phyloP scores from a whole-genome alignment of 2,797 vertebrate genomes.

The Alosa sapidissima region DNA sequence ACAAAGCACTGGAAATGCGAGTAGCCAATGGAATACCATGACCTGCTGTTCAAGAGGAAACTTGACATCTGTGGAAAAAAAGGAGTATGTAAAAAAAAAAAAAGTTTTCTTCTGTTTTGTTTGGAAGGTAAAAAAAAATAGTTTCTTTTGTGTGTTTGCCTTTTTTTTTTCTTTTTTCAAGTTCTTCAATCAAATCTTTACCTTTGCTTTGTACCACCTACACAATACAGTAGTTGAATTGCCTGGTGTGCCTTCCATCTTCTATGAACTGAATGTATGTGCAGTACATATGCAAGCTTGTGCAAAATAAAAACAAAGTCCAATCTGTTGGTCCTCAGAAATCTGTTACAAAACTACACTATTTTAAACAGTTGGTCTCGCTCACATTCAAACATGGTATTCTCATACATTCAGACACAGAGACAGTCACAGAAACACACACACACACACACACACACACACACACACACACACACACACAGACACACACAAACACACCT shows the following conservation, averaged over 20 bases:
- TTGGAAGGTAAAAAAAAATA: conserved; percentile 63
- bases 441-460: not conserved
- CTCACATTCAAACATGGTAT: not conserved
- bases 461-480: not conserved
- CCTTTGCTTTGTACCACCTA: conserved; percentile 94
- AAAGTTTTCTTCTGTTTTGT: conserved; percentile 59
- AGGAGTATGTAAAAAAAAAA: conserved; percentile 51
- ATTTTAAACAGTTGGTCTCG: not conserved
- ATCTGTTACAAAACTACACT: not conserved
- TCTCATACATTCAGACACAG: not conserved
- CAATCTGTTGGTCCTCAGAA: conserved; percentile 34
- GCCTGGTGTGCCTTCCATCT: conserved; percentile 99
- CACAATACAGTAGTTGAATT: conserved; percentile 96
- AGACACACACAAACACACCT: conserved; percentile 43
- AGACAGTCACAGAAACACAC: not conserved
- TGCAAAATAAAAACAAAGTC: conserved; percentile 95
- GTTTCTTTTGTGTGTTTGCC: conserved; percentile 88
- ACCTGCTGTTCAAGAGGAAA: conserved; percentile 31
- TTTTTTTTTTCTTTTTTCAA: conserved; percentile 81
- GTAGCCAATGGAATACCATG: conserved; percentile 81
- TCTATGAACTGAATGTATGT: conserved; percentile 99
- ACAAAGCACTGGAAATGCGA: conserved; percentile 65
- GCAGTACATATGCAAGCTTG: conserved; percentile 99
- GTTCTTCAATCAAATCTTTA: conserved; percentile 84
- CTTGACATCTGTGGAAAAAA: conserved; percentile 44